Base-by-base conservation (phyloP, 2,113 vertebrate genomes). In the Amphilophus citrinellus region DNA sequence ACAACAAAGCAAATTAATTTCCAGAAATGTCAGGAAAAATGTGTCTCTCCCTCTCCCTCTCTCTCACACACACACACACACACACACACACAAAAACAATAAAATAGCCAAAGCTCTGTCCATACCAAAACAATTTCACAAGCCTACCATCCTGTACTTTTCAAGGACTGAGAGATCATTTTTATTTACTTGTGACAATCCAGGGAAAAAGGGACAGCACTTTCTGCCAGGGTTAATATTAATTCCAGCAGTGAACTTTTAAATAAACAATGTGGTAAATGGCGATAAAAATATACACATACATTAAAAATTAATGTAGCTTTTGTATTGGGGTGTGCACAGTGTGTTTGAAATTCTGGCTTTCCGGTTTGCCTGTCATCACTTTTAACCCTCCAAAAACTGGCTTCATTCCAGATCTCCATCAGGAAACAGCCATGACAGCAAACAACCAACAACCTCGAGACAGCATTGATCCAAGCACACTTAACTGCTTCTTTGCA, bases 371-470 rank as follows among this genome's bases (percentile, higher is more conserved):
- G 79, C 82, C 30, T 18, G 79, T 91, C 86, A 89, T 91, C 87
- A 90, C 66, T 84, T 91, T 18, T 61, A 93, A 93, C 84, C 87
- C 78, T 87, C 83, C 61, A 71, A 79, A 73, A 95, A 92, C 79
- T 88, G 82, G 82, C 87, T 86, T 90, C 62, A 82, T 63, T 89
- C 85, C 87, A 89, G 90, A 92, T 92, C 82, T 91, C 79, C 65
- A 82, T 85, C 91, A 92, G 93, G 92, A 94, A 95, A 93, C 84
- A 61, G 84, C 78, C 78, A 85, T 85, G 83, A 89, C 89, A 83
- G 84, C 84, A 73, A 53, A 84, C 80, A 58, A 77, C 44, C n/a
- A 50, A 88, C 82, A 77, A 83, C 79, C 35, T 59, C 17, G 35
- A 47, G 20, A 17, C 35, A 71, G 18, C 11, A 42, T 24, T 77